Percentiles rank a stretch among this genome's conserved stretches.
Conservation (phyloP, 2,113 vertebrate species). For the Tenrec ecaudatus region DNA sequence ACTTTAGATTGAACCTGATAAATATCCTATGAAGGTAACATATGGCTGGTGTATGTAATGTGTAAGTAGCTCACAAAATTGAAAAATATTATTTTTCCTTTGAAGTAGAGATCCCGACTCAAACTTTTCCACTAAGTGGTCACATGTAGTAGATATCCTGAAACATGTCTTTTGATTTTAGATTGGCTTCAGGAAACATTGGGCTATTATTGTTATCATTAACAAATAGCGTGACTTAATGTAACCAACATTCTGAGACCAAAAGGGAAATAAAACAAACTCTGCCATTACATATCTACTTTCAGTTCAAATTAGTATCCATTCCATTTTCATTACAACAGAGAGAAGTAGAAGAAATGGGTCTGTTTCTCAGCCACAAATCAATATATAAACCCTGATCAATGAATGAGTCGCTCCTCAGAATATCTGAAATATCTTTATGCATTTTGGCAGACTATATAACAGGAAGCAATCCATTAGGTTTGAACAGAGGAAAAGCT, state of each 20-base stretch:
- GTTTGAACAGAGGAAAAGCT: slow-evolving; percentile 72
- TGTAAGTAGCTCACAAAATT: background rate
- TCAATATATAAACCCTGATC: slow-evolving; percentile 73
- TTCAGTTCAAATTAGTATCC: slow-evolving; percentile 55
- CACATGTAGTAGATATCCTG: background rate
- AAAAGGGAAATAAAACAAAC: slow-evolving; percentile 17
- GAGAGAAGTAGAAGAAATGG: slow-evolving; percentile 64
- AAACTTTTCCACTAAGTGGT: background rate
- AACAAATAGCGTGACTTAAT: slow-evolving; percentile 45
- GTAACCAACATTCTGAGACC: slow-evolving; percentile 27
- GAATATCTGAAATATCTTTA: slow-evolving; percentile 78
- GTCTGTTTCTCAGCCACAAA: slow-evolving; percentile 67
- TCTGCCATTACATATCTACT: slow-evolving; percentile 44
- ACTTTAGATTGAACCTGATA: slow-evolving; percentile 32
- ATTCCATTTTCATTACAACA: slow-evolving; percentile 60
- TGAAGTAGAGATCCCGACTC: background rate
- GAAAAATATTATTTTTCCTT: slow-evolving; percentile 57
- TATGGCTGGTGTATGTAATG: background rate
- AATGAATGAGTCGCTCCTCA: slow-evolving; percentile 49
- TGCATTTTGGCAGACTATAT: slow-evolving; percentile 75
- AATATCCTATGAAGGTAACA: background rate
- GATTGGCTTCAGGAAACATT: background rate
- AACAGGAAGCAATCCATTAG: slow-evolving; percentile 82
- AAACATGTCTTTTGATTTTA: slow-evolving; percentile 37
- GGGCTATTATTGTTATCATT: slow-evolving; percentile 31